Conservation (phyloP, 2,888 invertebrate species). For the Hydropsyche betteni region DNA sequence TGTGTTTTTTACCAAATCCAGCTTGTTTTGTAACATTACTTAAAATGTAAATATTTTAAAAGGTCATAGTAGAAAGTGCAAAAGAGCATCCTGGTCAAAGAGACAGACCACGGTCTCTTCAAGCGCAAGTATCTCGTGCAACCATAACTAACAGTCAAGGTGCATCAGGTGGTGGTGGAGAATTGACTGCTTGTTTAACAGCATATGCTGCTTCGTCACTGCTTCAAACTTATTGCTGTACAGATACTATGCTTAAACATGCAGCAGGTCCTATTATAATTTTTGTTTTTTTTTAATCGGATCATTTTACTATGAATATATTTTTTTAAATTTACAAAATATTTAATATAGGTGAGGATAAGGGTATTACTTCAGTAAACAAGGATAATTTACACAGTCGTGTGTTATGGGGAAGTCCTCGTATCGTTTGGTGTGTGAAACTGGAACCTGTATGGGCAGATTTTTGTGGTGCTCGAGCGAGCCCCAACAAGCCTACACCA, state of each 20-base stretch:
- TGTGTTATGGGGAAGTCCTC: conserved; percentile 82
- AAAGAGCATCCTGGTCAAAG: conserved; percentile 80
- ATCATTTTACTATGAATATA: not conserved
- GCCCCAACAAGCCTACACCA: conserved; percentile 78
- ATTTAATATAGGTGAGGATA: conserved; percentile 45
- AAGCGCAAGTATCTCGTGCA: conserved; percentile 82
- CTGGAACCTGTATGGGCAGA: conserved; percentile 94
- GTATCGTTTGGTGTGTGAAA: conserved; percentile 87
- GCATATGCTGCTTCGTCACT: conserved; percentile 75
- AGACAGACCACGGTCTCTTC: conserved; percentile 88
- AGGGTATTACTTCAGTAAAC: not conserved
- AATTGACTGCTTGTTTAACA: conserved; percentile 46
- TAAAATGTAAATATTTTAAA: conserved; percentile 44
- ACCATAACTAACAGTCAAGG: conserved; percentile 69
- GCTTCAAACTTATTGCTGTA: conserved; percentile 73
- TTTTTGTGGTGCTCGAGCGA: conserved; percentile 85
- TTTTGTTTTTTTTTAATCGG: not conserved
- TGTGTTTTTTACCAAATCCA: conserved; percentile 2
- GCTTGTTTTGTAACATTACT: conserved; percentile 12
- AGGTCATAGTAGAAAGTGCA: conserved; percentile 83
- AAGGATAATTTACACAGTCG: conserved; percentile 60
- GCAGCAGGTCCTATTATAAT: conserved; percentile 62
- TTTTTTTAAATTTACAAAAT: conserved; percentile 20
- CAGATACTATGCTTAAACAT: conserved; percentile 83
- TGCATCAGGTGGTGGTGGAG: conserved; percentile 44